Conservation (phyloP, 2,797 vertebrate species). For the Austrolebias charrua region DNA sequence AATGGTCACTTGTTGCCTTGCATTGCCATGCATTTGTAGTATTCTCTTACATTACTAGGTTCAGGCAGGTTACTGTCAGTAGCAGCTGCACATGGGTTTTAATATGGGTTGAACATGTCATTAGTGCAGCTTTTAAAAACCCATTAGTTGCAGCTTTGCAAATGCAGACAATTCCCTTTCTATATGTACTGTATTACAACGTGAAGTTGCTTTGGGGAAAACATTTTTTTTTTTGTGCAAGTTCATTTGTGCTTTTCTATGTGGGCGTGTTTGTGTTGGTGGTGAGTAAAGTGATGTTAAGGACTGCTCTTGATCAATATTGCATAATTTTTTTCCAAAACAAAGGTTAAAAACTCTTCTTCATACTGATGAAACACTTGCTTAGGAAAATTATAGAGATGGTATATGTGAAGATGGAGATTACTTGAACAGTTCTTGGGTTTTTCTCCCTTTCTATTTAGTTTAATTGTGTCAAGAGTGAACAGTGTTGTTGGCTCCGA, state of each 20-base stretch:
- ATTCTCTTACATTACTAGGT: not conserved
- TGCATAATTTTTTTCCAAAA: slow-evolving; percentile 39
- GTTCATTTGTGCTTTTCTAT: slow-evolving; percentile 51
- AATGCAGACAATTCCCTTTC: not conserved
- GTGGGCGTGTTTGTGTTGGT: slow-evolving; percentile 62
- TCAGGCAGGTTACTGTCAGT: not conserved
- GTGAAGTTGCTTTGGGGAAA: slow-evolving; percentile 7
- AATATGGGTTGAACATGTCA: not conserved
- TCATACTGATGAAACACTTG: slow-evolving; percentile 43
- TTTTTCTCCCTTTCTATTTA: slow-evolving; percentile 2
- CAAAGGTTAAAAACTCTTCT: slow-evolving; percentile 29
- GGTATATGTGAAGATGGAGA: not conserved
- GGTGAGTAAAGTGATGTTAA: slow-evolving; percentile 48
- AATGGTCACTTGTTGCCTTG: not conserved
- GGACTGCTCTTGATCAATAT: slow-evolving; percentile 59
- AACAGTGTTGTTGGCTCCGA: slow-evolving; percentile 17
- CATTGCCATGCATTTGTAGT: not conserved
- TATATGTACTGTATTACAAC: slow-evolving; percentile 1
- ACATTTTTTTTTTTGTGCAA: slow-evolving; percentile 11
- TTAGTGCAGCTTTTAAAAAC: slow-evolving; percentile 21
- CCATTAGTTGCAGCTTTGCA: not conserved
- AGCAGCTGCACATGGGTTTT: slow-evolving; percentile 11
- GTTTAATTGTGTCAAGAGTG: not conserved
- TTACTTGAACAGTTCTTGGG: not conserved
- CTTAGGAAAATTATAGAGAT: slow-evolving; percentile 29